Conservation (phyloP, 2,113 vertebrate species). For the Zosterops japonicus region DNA sequence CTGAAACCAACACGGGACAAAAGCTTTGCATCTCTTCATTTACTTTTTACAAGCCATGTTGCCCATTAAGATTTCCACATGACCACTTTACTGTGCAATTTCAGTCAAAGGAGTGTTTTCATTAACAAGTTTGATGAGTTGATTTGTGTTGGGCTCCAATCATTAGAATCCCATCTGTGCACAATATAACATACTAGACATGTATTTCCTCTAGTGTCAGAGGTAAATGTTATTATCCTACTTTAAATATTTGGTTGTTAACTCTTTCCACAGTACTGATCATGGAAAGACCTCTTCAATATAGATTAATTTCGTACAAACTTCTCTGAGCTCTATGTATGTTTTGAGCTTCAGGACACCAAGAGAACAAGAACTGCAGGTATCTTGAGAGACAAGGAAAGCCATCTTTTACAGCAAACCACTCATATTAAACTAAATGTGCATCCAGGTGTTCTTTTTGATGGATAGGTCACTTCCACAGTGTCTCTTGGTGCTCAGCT, state of each 20-base stretch:
- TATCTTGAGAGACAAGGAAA: background rate
- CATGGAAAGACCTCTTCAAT: background rate
- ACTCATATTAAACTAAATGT: background rate
- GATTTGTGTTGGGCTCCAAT: background rate
- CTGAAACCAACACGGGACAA: background rate
- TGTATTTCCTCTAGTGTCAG: background rate
- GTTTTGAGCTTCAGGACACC: background rate
- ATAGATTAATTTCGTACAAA: background rate
- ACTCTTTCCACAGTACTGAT: background rate
- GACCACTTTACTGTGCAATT: background rate
- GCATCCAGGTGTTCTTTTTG: background rate
- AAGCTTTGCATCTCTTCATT: background rate
- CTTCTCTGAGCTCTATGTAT: background rate
- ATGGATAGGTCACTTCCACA: background rate
- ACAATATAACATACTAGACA: background rate
- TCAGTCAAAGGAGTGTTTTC: background rate
- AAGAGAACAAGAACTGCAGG: background rate
- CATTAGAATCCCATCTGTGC: background rate
- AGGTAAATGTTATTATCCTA: background rate
- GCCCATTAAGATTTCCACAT: background rate
- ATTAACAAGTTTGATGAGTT: background rate
- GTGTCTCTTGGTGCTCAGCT: background rate
- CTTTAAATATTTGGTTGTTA: background rate
- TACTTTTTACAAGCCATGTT: background rate
- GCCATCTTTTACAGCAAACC: background rate